Base-by-base conservation (phyloP, 2,797 vertebrate species). In the Takifugu ocellatus region DNA sequence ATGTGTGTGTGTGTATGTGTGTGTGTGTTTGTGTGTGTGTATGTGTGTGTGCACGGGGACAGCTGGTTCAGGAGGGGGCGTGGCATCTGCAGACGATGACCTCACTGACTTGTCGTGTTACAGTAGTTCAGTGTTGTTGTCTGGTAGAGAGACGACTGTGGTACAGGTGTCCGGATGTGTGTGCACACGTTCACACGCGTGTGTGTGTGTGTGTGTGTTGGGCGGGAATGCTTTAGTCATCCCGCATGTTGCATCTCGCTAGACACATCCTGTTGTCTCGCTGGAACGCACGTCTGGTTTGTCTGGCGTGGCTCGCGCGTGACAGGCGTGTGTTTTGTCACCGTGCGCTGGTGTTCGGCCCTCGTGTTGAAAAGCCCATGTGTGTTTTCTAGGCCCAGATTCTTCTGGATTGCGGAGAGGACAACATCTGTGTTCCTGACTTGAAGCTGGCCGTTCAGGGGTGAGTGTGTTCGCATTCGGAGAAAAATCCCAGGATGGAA, bases 401-500 rank as follows among this genome's bases (percentile, higher is more conserved):
- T 78, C 87, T 94, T 79, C 78, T 97, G 78, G 95, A 96, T 81
- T 97, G 95, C 12, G 95, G 94, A 0, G 95, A 97, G 42, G 94
- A 97, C 87, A 97, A 97, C 83, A 92, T 97, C 87, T 97, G 95
- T 47, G 94, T 97, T 51, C 95, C 95, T 46, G 94, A 96, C 79
- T 83, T 97, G 56, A 94, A 95, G 77, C 92, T 97, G 61, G 85
- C 91, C 17, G 94, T 96, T 10, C 83, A 86, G 1, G 92, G 92
- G 95, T 96, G 84, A 92, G 93, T 81, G 42, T 27, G 12, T 56
- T 66, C 49, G 71, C 2, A 39, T 39, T 39, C 36, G 10, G 36
- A 14, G 36, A 39, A 39, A 14, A 39, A 39, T 39, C 36, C 36
- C 36, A 39, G 36, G 2, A 5, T 14, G 36, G 36, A 39, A 39